These are phyloP conservation scores for Chironomus tepperi DNA, from an alignment of 1,140 invertebrate genomes.

Conservation along the genomic window DNA sequence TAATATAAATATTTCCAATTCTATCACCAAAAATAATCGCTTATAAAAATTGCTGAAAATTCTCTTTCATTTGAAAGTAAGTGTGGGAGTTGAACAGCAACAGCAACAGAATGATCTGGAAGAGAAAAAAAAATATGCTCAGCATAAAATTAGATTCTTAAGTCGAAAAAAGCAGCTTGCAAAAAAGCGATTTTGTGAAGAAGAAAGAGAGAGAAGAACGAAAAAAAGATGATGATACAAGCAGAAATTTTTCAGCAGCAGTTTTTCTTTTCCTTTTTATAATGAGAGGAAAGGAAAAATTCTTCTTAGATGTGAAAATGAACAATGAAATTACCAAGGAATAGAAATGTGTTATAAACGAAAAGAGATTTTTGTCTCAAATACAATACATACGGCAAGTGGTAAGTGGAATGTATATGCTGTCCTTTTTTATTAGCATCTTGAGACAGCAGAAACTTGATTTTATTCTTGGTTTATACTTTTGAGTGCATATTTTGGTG, in stretches of 20 bases:
- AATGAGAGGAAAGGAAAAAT: constrained; percentile 12
- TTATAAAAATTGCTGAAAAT: neutral
- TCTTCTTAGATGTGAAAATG: constrained; percentile 15
- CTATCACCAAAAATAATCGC: too few relatives aligned
- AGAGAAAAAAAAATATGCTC: neutral
- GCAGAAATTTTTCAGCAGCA: constrained; percentile 19
- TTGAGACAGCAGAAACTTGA: constrained; percentile 18
- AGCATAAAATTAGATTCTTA: constrained; percentile 15
- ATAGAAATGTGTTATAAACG: neutral
- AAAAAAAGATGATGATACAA: constrained; percentile 12
- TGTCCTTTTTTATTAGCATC: neutral
- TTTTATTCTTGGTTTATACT: neutral
- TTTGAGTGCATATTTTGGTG: constrained; percentile 1
- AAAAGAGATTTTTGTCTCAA: constrained; percentile 9
- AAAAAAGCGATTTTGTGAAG: neutral
- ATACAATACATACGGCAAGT: neutral
- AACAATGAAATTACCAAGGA: constrained; percentile 16
- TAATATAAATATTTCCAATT: too few relatives aligned
- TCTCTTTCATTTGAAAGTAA: neutral
- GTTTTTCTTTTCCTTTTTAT: neutral
- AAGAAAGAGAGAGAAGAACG: neutral
- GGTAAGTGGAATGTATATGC: neutral
- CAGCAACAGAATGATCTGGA: neutral
- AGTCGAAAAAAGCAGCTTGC: constrained; percentile 12
- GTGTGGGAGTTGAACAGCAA: neutral